Conservation (phyloP, 2,888 invertebrate species). For the Pandemis corylana region DNA sequence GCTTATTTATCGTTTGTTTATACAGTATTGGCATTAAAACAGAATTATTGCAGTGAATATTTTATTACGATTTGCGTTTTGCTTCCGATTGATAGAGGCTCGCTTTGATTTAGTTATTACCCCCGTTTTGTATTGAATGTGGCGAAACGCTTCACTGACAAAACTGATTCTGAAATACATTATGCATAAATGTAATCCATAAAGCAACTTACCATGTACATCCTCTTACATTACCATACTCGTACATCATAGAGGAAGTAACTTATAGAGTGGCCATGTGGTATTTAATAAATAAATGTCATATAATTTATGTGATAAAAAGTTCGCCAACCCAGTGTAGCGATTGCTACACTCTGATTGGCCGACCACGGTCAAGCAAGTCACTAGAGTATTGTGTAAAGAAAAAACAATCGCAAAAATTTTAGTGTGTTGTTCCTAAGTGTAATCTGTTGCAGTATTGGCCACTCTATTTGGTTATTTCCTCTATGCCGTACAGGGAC, state of each 20-base stretch:
- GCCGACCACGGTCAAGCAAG: no score
- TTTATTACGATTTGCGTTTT: slow-evolving; percentile 17
- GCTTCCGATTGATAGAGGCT: slow-evolving; percentile 6
- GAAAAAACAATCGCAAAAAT: no score
- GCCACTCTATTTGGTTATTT: no score
- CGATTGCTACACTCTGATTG: no score
- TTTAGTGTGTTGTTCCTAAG: no score
- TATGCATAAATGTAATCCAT: slow-evolving; percentile 35
- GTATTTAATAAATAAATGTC: no score
- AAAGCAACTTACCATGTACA: slow-evolving; percentile 38
- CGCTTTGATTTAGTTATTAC: slow-evolving; percentile 24
- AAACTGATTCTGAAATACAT: slow-evolving; percentile 19
- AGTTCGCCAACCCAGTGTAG: no score
- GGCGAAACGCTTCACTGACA: background rate
- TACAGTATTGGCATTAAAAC: background rate
- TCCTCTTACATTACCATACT: slow-evolving; percentile 38
- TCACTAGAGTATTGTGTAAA: no score
- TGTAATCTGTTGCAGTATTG: no score
- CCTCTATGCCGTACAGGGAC: background rate
- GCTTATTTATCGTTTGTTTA: background rate
- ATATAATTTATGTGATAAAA: no score
- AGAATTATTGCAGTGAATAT: background rate
- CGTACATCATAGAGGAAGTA: background rate
- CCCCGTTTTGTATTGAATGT: slow-evolving; percentile 17
- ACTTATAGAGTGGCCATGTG: no score